Conservation (phyloP, 2,888 invertebrate species). For the Dolomedes plantarius region DNA sequence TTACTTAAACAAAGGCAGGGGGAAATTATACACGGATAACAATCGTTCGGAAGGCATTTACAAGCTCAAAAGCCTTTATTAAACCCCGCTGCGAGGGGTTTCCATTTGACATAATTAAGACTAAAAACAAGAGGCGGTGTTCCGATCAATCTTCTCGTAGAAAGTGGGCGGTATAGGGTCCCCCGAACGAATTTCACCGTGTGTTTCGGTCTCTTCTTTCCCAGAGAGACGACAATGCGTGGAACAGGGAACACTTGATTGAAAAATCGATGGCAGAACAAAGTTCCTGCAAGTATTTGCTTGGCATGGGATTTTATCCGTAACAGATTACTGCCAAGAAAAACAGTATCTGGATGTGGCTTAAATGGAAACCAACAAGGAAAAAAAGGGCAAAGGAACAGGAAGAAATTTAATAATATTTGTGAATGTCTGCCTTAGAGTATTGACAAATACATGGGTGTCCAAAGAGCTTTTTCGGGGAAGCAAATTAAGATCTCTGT, state of each 20-base stretch:
- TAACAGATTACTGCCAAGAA: not conserved
- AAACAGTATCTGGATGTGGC: not conserved
- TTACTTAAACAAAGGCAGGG: too few relatives aligned
- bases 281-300: constrained; percentile 9
- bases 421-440: too few relatives aligned
- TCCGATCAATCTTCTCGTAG: not conserved
- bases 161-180: not conserved
- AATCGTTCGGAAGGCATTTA: too few relatives aligned
- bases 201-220: constrained; percentile 2
- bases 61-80: too few relatives aligned
- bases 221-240: not conserved
- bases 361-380: not conserved
- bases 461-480: too few relatives aligned
- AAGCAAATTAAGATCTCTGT: too few relatives aligned
- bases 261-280: not conserved
- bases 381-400: not conserved
- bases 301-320: not conserved
- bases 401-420: too few relatives aligned
- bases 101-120: not conserved
- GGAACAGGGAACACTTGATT: not conserved
- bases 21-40: too few relatives aligned
- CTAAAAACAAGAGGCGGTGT: not conserved
- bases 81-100: too few relatives aligned
- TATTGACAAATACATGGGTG: too few relatives aligned
- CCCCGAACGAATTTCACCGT: not conserved